A percentile compares a stretch with the other conserved stretches of the same genome.
Evolutionary conservation across 2,888 invertebrate species (phyloP).

Genomic region (Odontocerum albicorne): DNA sequence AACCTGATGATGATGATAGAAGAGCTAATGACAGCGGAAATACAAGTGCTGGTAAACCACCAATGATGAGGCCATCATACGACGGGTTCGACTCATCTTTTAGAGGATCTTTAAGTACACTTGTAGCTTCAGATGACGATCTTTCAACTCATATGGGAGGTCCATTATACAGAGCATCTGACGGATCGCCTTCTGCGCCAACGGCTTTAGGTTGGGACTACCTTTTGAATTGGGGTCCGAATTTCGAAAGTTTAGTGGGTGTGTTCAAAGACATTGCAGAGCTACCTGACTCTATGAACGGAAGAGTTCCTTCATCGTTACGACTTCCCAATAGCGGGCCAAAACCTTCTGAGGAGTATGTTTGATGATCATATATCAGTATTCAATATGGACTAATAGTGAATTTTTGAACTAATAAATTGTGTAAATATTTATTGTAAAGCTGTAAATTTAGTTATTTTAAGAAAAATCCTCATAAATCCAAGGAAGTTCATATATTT

Average conservation of each 20-base stretch:
- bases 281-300: conserved; percentile 80
- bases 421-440: conserved; percentile 31
- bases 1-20: conserved; percentile 64
- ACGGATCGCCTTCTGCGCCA: conserved; percentile 73
- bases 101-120: conserved; percentile 88
- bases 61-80: conserved; percentile 76
- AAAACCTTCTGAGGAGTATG: conserved; percentile 89
- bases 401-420: conserved; percentile 32
- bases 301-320: conserved; percentile 71
- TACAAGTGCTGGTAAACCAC: conserved; percentile 59
- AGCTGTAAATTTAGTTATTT: conserved; percentile 12
- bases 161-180: conserved; percentile 75
- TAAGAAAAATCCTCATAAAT: neutral
- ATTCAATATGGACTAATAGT: conserved; percentile 35
- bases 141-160: conserved; percentile 79
- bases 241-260: conserved; percentile 92
- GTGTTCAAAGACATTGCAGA: conserved; percentile 97
- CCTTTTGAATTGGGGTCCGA: conserved; percentile 93
- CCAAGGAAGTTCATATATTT: neutral
- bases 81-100: conserved; percentile 95
- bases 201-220: conserved; percentile 92
- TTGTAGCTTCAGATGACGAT: conserved; percentile 93
- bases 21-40: conserved; percentile 58
- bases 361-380: conserved; percentile 50
- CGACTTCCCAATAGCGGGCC: conserved; percentile 77